Conservation (phyloP, 2,113 vertebrate genomes). For the Odocoileus virginianus region DNA sequence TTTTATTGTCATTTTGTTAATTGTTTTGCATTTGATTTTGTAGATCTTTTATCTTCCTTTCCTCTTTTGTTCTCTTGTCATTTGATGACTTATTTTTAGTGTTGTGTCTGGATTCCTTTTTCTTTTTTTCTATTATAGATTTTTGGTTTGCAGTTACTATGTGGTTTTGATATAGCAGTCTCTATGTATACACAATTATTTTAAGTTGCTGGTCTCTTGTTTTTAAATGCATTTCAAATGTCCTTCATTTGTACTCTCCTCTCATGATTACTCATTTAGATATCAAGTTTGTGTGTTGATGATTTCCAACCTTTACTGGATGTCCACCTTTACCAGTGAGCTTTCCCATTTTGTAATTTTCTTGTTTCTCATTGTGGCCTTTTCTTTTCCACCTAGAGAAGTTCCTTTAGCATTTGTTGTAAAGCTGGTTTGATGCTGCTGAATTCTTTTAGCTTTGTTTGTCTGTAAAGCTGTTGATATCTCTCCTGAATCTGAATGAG, state of each 20-base stretch:
- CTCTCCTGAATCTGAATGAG: not conserved
- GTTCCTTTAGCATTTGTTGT: not conserved
- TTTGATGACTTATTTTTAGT: not conserved
- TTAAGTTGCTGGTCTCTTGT: not conserved
- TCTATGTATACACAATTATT: not conserved
- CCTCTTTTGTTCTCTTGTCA: not conserved
- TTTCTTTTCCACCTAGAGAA: not conserved
- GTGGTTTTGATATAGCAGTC: not conserved
- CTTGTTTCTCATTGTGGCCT: not conserved
- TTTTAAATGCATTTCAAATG: not conserved
- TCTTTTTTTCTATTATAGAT: not conserved
- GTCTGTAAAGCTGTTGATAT: not conserved
- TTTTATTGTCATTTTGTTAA: not conserved
- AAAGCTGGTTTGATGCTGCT: not conserved
- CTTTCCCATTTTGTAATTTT: not conserved
- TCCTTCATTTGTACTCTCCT: not conserved
- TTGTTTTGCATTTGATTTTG: not conserved
- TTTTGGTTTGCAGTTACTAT: not conserved
- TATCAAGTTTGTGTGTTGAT: not conserved
- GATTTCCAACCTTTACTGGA: not conserved
- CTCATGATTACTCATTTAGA: not conserved
- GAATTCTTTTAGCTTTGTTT: not conserved
- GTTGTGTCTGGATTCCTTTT: not conserved
- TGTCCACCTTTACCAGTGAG: not conserved
- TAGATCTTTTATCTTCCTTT: not conserved